Evolutionary conservation across 2,888 invertebrate genomes (phyloP).

Genomic region (Napeogenes inachia): DNA sequence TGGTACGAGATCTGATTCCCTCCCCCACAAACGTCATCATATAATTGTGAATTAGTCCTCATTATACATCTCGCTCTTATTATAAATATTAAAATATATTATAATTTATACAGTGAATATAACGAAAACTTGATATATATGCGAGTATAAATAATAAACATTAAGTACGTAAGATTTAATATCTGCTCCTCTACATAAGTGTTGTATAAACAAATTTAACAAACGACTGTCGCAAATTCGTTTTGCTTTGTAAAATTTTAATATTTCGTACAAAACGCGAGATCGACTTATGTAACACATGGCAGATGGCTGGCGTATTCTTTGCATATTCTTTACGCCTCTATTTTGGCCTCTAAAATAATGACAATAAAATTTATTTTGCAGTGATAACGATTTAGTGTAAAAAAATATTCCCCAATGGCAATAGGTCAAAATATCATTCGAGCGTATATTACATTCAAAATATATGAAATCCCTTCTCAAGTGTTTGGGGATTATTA

Average conservation of each 20-base stretch:
- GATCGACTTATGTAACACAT: slow-evolving; percentile 29
- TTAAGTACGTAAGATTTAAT: slow-evolving; percentile 1
- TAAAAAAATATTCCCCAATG: slow-evolving; percentile 30
- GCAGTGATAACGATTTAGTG: slow-evolving; percentile 10
- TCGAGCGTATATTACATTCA: slow-evolving; percentile 31
- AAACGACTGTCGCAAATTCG: slow-evolving; percentile 14
- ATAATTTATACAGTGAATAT: too few species aligned
- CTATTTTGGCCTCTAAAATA: slow-evolving; percentile 11
- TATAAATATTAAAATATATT: too few species aligned
- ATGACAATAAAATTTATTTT: slow-evolving; percentile 23
- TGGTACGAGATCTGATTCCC: slow-evolving; percentile 3
- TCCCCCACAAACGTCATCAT: neutral
- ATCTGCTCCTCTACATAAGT: neutral
- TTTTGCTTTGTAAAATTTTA: slow-evolving; percentile 27
- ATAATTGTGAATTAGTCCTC: neutral
- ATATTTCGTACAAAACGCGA: slow-evolving; percentile 26
- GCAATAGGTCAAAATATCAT: slow-evolving; percentile 35
- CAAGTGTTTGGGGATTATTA: slow-evolving; percentile 36
- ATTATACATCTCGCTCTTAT: neutral
- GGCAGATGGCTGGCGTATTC: slow-evolving; percentile 32
- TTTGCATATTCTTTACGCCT: slow-evolving; percentile 8
- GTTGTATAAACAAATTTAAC: slow-evolving; percentile 11
- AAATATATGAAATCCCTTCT: slow-evolving; percentile 34
- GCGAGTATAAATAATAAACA: neutral
- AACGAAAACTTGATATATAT: neutral